Percentiles rank a stretch among this genome's conserved stretches.
Evolutionary conservation across 2,888 invertebrate genomes (phyloP).

Genomic region (Venusia cambrica): DNA sequence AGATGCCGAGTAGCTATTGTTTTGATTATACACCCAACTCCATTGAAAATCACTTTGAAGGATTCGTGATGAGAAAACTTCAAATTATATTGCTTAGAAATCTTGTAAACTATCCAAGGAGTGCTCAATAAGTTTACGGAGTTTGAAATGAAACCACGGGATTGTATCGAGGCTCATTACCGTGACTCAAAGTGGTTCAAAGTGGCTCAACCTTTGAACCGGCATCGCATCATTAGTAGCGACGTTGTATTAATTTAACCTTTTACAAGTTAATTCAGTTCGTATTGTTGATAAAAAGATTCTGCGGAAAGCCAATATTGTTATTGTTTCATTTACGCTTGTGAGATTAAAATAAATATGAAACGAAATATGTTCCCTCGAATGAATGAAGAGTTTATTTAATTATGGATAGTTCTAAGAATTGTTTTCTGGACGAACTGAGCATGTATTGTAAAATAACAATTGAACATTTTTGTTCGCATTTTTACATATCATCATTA

Average conservation of each 20-base stretch:
- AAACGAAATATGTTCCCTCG: no score
- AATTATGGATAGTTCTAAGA: no score
- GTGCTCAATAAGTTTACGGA: conserved; percentile 41
- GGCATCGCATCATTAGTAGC: conserved; percentile 21
- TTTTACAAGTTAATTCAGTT: no score
- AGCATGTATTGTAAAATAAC: no score
- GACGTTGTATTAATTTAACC: conserved; percentile 9
- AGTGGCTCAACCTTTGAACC: conserved; percentile 36
- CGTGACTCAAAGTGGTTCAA: conserved; percentile 31
- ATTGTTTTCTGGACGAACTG: no score
- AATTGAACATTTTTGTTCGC: no score
- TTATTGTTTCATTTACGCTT: no score
- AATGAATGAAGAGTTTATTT: no score
- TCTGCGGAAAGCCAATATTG: no score
- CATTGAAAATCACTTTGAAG: conserved; percentile 34
- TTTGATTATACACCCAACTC: conserved; percentile 9
- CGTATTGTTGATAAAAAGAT: no score
- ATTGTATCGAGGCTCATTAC: conserved; percentile 38
- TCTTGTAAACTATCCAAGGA: conserved; percentile 38
- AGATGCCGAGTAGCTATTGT: conserved; percentile 8
- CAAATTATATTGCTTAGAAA: conserved; percentile 34
- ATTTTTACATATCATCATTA: no score
- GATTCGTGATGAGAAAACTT: conserved; percentile 34
- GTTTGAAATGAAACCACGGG: conserved; percentile 41
- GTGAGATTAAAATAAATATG: no score